A percentile compares a stretch with the other conserved stretches of the same genome.
Conservation (phyloP, 2,113 vertebrate species). For the Centropristis striata region DNA sequence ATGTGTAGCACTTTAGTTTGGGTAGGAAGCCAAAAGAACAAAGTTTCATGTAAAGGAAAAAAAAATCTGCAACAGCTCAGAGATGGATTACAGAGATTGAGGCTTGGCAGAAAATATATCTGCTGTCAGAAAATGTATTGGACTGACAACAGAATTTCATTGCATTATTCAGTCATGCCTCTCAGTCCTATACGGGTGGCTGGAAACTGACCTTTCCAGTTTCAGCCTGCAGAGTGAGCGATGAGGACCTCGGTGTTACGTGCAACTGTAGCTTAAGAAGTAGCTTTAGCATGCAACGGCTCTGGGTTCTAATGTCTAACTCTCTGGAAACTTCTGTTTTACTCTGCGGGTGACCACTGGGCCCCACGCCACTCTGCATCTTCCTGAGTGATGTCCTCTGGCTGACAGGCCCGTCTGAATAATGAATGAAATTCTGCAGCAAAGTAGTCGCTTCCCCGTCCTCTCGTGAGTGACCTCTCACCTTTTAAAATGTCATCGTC, state of each 20-base stretch:
- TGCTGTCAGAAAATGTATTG: conserved; percentile 38
- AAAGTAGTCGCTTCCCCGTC: conserved; percentile 51
- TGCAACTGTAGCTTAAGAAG: conserved; percentile 32
- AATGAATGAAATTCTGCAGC: conserved; percentile 75
- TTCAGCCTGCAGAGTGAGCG: conserved; percentile 12
- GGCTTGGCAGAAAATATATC: conserved; percentile 21
- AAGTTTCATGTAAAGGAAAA: background rate
- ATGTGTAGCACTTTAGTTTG: conserved; percentile 35
- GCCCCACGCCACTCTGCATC: conserved; percentile 55
- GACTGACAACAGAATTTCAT: conserved; percentile 33
- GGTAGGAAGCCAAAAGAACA: background rate
- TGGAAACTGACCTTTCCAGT: conserved; percentile 63
- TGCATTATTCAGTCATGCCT: conserved; percentile 46
- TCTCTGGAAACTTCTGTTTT: conserved; percentile 60
- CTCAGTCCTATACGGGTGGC: conserved; percentile 14
- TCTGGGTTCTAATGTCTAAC: conserved; percentile 37
- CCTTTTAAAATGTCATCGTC: conserved; percentile 68
- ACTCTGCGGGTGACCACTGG: conserved; percentile 44
- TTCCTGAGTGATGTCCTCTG: conserved; percentile 64
- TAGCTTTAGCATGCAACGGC: conserved; percentile 2
- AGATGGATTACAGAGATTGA: conserved; percentile 17
- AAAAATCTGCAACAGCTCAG: conserved; percentile 3
- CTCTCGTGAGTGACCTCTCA: conserved; percentile 63
- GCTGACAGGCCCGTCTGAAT: conserved; percentile 76
- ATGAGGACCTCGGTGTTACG: conserved; percentile 20